Base-by-base conservation (phyloP, 2,888 invertebrate genomes). In the Seladonia tumulorum region DNA sequence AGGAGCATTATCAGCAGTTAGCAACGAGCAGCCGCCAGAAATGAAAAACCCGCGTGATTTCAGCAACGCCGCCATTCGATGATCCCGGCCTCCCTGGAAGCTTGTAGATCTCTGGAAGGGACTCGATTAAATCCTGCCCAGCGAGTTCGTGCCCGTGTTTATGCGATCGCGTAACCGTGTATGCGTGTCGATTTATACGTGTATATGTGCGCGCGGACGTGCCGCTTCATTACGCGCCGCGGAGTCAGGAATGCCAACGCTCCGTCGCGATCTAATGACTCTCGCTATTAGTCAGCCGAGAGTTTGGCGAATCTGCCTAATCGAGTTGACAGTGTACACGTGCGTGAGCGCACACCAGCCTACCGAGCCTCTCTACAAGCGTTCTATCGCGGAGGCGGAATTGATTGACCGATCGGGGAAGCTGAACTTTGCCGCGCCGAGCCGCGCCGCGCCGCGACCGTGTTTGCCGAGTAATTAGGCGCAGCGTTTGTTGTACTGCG, bases 331-430 rank as follows among this genome's bases (percentile, higher is more conserved):
- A 81, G 85, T 86, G 76, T 82, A 70, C 79, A 78, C 82, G 81
- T 73, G 73, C 78, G 53, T n/a, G 73, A 47, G 79, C 60, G 35
- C 66, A 71, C 63, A 12, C 39, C 49, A 7, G 22, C 7, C n/a
- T 5, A 39, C 42, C 42, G 5, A 16, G 16, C n/a, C 79, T 82
- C 74, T 53, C 25, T 25, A 63, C 25, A 16, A 63, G 25, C 60
- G 14, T 63, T 63, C 25, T 25, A 25, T 63, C 57, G 74, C 47
- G 76, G 71, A 75, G 83, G 83, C 77, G 83, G 86, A 80, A 89
- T 82, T 84, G 90, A 91, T 91, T 86, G 91, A 92, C 89, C 88
- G 90, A 89, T 91, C 91, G 85, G 76, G 83, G 78, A 81, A 81
- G 86, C 88, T 84, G 82, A 83, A 76, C 82, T 35, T 53, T 53